These are phyloP conservation scores for Cheilinus undulatus DNA, from an alignment of 2,113 vertebrate species.

Conservation along the genomic window DNA sequence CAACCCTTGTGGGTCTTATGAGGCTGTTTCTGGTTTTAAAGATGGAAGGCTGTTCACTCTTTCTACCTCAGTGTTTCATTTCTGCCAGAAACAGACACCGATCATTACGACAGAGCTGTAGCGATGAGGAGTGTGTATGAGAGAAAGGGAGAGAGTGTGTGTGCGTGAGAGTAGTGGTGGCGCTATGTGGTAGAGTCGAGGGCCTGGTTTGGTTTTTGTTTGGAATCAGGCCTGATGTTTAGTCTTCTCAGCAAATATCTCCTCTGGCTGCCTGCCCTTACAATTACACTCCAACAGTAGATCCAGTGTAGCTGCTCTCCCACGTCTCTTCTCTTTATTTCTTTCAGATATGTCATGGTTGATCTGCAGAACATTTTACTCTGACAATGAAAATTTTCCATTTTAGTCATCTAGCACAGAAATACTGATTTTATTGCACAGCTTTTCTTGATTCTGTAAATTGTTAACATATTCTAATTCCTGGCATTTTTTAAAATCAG, in stretches of 20 bases:
- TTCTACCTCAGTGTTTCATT: slow-evolving; percentile 79
- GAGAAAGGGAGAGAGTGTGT: slow-evolving; percentile 35
- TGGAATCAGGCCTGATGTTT: slow-evolving; percentile 80
- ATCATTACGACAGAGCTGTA: slow-evolving; percentile 83
- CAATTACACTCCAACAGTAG: slow-evolving; percentile 66
- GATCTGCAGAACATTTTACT: not conserved
- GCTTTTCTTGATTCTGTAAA: too few species aligned
- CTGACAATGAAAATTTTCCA: not conserved
- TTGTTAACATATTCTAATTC: too few species aligned
- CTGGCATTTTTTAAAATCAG: too few species aligned
- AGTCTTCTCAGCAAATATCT: slow-evolving; percentile 82
- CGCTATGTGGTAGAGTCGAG: slow-evolving; percentile 80
- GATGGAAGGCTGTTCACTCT: slow-evolving; percentile 71
- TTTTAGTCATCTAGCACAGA: not conserved
- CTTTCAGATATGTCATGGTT: not conserved
- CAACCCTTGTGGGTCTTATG: slow-evolving; percentile 68
- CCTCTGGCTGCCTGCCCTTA: slow-evolving; percentile 65
- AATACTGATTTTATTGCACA: not conserved
- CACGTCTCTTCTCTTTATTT: slow-evolving; percentile 44
- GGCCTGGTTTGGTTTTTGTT: slow-evolving; percentile 79
- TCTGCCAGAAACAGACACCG: slow-evolving; percentile 81
- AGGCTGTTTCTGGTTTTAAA: slow-evolving; percentile 78
- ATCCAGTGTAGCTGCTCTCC: slow-evolving; percentile 53
- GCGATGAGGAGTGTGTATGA: slow-evolving; percentile 66
- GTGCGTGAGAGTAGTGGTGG: slow-evolving; percentile 77